Percentiles rank a stretch among this genome's conserved stretches.
phyloP scores from a whole-genome alignment of 1,140 invertebrate species.

The Drepana arcuata region DNA sequence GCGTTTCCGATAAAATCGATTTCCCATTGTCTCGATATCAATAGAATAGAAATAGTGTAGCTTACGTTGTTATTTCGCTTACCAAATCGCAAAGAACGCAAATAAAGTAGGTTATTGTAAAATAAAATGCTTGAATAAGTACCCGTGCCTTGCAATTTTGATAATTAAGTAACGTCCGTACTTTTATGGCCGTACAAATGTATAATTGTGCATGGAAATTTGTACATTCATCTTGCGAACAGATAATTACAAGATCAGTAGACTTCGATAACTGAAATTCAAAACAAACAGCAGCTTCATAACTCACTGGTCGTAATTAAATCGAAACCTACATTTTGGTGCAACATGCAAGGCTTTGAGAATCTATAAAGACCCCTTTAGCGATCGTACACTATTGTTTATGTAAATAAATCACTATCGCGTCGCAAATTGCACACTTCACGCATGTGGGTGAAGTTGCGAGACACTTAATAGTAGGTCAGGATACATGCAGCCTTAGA shows the following conservation, averaged over 20 bases:
- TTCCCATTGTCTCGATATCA: constrained; percentile 4
- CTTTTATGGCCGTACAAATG: no score
- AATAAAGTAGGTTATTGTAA: no score
- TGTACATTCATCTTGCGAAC: no score
- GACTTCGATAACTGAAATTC: constrained; percentile 7
- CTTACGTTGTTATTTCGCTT: no score
- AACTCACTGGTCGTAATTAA: constrained; percentile 11
- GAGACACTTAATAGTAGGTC: no score
- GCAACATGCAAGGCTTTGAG: constrained; percentile 7
- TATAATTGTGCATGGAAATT: no score
- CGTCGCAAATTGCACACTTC: constrained; percentile 48
- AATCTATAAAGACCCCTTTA: constrained; percentile 35
- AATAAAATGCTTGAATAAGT: no score
- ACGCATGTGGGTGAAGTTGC: no score
- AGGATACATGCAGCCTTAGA: constrained; percentile 29
- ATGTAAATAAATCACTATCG: constrained; percentile 44
- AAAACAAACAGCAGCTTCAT: constrained; percentile 2
- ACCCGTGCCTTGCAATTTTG: no score
- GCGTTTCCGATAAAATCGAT: constrained; percentile 2
- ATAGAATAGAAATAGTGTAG: constrained; percentile 2
- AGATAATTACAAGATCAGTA: no score
- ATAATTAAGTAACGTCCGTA: no score
- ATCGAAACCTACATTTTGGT: constrained; percentile 1
- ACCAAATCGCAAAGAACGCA: no score
- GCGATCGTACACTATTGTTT: constrained; percentile 21